Percentiles rank a stretch among this genome's conserved stretches.
Evolutionary conservation across 1,140 invertebrate genomes (phyloP).

Genomic region (Theocolax elegans): DNA sequence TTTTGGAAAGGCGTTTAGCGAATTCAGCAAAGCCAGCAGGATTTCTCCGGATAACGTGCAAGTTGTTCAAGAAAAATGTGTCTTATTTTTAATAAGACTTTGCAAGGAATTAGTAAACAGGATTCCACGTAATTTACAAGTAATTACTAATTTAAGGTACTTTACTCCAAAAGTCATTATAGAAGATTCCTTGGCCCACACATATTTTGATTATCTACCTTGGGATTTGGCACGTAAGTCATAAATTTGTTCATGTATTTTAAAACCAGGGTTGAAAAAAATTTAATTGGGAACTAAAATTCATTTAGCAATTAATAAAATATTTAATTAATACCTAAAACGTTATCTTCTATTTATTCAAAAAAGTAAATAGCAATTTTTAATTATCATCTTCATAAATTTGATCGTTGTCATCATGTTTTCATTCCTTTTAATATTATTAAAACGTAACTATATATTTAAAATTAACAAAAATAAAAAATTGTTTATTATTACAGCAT

Average conservation of each 20-base stretch:
- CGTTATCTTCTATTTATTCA: too few relatives aligned
- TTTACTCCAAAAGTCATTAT: neutral
- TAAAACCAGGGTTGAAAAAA: too few relatives aligned
- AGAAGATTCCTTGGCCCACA: neutral
- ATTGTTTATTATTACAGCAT: too few relatives aligned
- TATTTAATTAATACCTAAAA: too few relatives aligned
- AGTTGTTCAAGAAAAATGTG: neutral
- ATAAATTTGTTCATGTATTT: neutral
- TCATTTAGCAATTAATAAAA: too few relatives aligned
- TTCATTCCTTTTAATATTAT: too few relatives aligned
- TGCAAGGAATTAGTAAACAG: neutral
- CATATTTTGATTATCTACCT: neutral
- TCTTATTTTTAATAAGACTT: neutral
- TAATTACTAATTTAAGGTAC: neutral
- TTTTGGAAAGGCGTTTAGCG: neutral
- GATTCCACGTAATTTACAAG: neutral
- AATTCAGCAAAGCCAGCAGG: neutral
- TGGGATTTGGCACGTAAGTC: neutral
- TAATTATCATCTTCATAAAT: too few relatives aligned
- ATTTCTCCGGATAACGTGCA: neutral
- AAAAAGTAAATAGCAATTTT: too few relatives aligned
- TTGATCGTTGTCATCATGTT: too few relatives aligned
- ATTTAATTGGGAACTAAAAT: too few relatives aligned
- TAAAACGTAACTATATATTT: too few relatives aligned
- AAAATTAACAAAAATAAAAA: too few relatives aligned